Percentiles rank a stretch among this genome's conserved stretches.
These are phyloP conservation scores for Agonopterix subpropinquella DNA, from an alignment of 2,888 invertebrate genomes.

Conservation along the genomic window DNA sequence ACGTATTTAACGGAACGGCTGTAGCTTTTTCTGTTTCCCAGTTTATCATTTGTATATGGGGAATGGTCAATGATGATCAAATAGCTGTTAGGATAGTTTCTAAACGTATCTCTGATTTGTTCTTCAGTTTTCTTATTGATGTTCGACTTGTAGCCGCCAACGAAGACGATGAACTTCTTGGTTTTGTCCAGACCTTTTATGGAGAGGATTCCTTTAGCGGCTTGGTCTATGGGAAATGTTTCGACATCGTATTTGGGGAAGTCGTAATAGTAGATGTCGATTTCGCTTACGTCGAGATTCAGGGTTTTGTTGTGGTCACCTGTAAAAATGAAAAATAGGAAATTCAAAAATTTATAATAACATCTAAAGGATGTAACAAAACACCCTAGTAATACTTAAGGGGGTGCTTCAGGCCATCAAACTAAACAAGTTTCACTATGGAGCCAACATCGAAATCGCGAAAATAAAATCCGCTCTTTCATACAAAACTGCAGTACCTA, in stretches of 20 bases:
- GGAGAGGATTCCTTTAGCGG: constrained; percentile 43
- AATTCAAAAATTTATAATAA: no score
- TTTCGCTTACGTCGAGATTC: constrained; percentile 47
- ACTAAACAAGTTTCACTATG: no score
- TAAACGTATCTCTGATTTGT: constrained; percentile 47
- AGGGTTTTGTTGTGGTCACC: constrained; percentile 44
- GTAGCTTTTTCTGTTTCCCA: constrained; percentile 50
- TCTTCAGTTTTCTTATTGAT: constrained; percentile 53
- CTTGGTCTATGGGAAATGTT: constrained; percentile 38
- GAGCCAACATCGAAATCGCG: no score
- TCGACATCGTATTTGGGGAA: constrained; percentile 34
- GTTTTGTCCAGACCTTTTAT: constrained; percentile 36
- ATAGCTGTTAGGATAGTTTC: constrained; percentile 48
- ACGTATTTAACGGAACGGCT: constrained; percentile 57
- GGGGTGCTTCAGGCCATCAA: no score
- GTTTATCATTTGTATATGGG: constrained; percentile 49
- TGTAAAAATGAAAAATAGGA: constrained; percentile 18
- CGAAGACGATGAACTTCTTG: constrained; percentile 49
- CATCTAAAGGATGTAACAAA: no score
- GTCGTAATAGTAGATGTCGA: constrained; percentile 52
- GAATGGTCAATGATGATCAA: constrained; percentile 64
- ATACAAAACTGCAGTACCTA: no score
- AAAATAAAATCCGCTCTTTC: no score
- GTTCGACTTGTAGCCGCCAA: constrained; percentile 55
- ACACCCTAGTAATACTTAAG: no score